Percentiles rank a stretch among this genome's conserved stretches.
Evolutionary conservation across 2,797 vertebrate genomes (phyloP).

Genomic region (Karalla daura): DNA sequence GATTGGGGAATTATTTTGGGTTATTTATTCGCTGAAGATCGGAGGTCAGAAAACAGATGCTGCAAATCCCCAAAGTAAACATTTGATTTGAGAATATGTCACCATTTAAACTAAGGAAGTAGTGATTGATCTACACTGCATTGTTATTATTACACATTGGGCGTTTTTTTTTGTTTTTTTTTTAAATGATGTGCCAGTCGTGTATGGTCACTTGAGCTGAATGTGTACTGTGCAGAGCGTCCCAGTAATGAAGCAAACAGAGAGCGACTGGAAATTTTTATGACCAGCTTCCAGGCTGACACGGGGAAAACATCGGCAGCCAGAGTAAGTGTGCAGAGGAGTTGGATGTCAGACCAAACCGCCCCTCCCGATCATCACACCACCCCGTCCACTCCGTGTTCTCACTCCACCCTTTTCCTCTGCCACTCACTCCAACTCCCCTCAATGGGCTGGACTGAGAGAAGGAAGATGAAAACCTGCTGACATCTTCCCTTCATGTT

Average conservation of each 20-base stretch:
- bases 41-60: constrained; percentile 37
- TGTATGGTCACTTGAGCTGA: constrained; percentile 9
- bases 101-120: neutral
- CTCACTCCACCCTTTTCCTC: constrained; percentile 52
- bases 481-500: constrained; percentile 17
- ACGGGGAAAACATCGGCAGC: constrained; percentile 49
- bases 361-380: constrained; percentile 36
- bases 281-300: constrained; percentile 40
- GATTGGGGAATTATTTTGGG: constrained; percentile 24
- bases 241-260: constrained; percentile 33
- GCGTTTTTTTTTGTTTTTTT: neutral
- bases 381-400: constrained; percentile 34
- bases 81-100: neutral
- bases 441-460: constrained; percentile 1
- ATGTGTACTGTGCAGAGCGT: constrained; percentile 26
- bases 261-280: constrained; percentile 43
- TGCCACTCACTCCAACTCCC: constrained; percentile 22
- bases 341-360: constrained; percentile 44
- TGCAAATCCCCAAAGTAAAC: neutral
- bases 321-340: constrained; percentile 38
- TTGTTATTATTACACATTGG: neutral
- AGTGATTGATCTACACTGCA: neutral
- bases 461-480: constrained; percentile 4
- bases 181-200: neutral
- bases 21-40: constrained; percentile 29